Percentiles rank a stretch among this genome's conserved stretches.
phyloP scores from a whole-genome alignment of 2,888 invertebrate genomes.

The Escarpia spicata region DNA sequence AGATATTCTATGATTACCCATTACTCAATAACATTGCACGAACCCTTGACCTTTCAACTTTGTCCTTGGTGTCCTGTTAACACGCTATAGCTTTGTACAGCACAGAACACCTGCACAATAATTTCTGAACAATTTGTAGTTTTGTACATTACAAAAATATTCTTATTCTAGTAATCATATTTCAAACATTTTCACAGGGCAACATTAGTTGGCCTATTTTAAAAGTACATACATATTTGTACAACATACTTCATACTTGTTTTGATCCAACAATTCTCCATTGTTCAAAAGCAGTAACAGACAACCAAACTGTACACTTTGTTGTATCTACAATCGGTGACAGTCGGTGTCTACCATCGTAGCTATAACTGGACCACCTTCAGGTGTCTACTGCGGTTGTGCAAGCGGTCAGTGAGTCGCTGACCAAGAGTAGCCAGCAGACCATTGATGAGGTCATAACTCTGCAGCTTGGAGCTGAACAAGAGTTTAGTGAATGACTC shows the following conservation, averaged over 20 bases:
- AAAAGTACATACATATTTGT: no score
- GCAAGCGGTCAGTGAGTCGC: conserved; percentile 23
- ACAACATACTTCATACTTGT: neutral
- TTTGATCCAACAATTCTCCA: neutral
- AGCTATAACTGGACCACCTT: neutral
- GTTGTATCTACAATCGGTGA: neutral
- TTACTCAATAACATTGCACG: neutral
- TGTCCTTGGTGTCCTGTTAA: neutral
- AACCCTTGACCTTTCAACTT: neutral
- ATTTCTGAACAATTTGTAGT: neutral
- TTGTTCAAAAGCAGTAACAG: neutral
- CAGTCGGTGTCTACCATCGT: neutral
- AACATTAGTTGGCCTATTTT: neutral
- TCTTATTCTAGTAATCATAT: no score
- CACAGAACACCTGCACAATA: neutral
- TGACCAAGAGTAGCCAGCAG: conserved; percentile 75
- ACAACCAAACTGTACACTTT: neutral
- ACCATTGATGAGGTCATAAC: conserved; percentile 87
- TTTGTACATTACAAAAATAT: neutral
- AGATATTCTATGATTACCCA: neutral
- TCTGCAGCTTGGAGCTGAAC: conserved; percentile 88
- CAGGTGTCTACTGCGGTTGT: neutral
- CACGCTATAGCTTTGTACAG: neutral
- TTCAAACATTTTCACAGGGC: no score
- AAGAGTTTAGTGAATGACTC: conserved; percentile 87